Base-by-base conservation (phyloP, 2,113 vertebrate genomes). In the Pygathrix nemaeus region DNA sequence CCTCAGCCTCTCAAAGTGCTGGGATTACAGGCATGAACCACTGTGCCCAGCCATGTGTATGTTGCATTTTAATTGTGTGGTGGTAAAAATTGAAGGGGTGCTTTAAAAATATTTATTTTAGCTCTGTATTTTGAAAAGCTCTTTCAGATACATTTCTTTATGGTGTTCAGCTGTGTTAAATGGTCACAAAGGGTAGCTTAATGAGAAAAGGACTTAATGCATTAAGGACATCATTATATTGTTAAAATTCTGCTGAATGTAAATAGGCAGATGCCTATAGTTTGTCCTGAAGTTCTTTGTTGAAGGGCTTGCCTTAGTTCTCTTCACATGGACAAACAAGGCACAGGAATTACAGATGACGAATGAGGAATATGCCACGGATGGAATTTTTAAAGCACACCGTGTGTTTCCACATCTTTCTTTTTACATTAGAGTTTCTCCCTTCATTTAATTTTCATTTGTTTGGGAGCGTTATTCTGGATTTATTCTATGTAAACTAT, bases 401-500 rank as follows among this genome's bases (percentile, higher is more conserved):
- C 68, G 23, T 72, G 61, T 6, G 7, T 27, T 84, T 93, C 88
- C 64, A 72, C 6, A 90, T 95, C 97, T 98, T 75, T 32, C 81
- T 61, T 76, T 97, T 97, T 91, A 52, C 95, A 17, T 98, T 87
- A 10, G 61, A 66, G 87, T 96, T 92, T 96, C 89, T 93, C 85
- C 93, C 94, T 97, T 98, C 96, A 97, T 97, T 88, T 97, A 88
- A 90, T 55, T 98, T 98, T 92, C 96, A 68, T 98, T 98, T 98
- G 97, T 97, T 97, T 96, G 87, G 89, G 93, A 97, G 90, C 96
- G 59, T 98, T 98, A 96, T 97, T 97, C 98, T 94, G 94, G 97
- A 98, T 98, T 99, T 99, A 99, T 99, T 99, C 98, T 99, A 27
- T 98, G 97, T 98, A 97, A 99, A 98, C 98, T 98, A 90, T 98